These are phyloP conservation scores for Ophioninae sp. DNA, from an alignment of 2,888 invertebrate genomes.

Conservation along the genomic window DNA sequence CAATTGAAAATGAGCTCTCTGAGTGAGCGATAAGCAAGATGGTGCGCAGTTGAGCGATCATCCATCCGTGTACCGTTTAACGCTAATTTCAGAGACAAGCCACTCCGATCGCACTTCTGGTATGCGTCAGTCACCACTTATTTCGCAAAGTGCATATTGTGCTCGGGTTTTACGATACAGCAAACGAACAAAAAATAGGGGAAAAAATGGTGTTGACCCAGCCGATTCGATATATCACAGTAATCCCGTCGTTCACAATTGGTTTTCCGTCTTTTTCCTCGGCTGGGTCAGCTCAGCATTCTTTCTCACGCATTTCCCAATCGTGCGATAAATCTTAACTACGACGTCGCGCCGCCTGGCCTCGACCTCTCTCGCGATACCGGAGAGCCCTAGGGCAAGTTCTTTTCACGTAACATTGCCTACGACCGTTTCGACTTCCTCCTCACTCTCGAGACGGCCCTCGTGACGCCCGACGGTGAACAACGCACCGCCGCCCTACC, in stretches of 20 bases:
- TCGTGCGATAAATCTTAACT: constrained; percentile 58
- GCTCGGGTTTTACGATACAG: neutral
- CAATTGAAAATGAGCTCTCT: neutral
- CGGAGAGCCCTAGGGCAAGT: constrained; percentile 58
- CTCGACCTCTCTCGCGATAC: constrained; percentile 44
- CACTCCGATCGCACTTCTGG: neutral
- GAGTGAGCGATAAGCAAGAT: neutral
- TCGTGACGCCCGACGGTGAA: constrained; percentile 61
- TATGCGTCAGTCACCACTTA: neutral
- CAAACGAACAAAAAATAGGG: neutral
- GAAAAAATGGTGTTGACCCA: neutral
- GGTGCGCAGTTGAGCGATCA: neutral
- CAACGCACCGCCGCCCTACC: constrained; percentile 71
- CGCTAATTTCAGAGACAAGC: neutral
- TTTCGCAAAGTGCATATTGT: neutral
- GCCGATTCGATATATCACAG: constrained; percentile 8
- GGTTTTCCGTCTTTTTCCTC: constrained; percentile 32
- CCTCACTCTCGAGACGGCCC: constrained; percentile 61
- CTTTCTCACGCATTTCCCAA: constrained; percentile 45
- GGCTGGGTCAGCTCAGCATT: constrained; percentile 25
- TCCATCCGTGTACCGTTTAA: neutral
- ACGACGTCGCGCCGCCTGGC: constrained; percentile 46
- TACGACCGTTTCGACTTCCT: constrained; percentile 48
- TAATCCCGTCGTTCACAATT: constrained; percentile 33
- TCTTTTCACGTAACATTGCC: constrained; percentile 56